Evolutionary conservation across 1,140 invertebrate genomes (phyloP), one percentile per base, ranked within the genome.

Genomic region (Aphelinus certus): DNA sequence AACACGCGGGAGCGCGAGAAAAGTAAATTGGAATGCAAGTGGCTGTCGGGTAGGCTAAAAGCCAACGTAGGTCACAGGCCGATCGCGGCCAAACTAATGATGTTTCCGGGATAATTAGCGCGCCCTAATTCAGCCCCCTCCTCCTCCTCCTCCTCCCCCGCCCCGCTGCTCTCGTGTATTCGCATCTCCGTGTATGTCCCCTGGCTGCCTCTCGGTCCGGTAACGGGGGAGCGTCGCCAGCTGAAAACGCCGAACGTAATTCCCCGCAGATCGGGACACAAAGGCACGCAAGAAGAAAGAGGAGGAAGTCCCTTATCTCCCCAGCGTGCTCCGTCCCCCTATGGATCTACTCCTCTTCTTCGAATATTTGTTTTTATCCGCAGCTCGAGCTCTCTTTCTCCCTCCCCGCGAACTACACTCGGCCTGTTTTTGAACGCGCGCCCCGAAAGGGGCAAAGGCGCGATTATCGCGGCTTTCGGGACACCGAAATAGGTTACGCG

Each of bases 81-180:
- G n/a, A 70, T 70, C 45, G 53, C 26, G 47, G 46, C 62, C 7
- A 65, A 72, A 72, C 71, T 72, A 72, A 72, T 65, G 71, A 72
- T 58, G 62, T 72, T 72, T 72, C 71, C 71, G 71, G 53, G 53
- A 65, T 72, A 72, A 72, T 72, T 72, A 72, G 62, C 46, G 71
- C 53, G 71, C 45, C 49, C 71, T 65, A 72, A 72, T 72, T 72
- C 49, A 47, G 26, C 26, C 26, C 26, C 61, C 53, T 7, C 43
- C 46, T 46, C 49, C 47, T 53, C 51, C 51, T 6, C 9, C 9
- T 53, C 51, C 9, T 53, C 9, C 51, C 26, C 26, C 26, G 26
- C 26, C 26, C 26, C 26, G 26, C 0, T 26, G 26, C 26, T 26
- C 26, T 26, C 26, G 26, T 26, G 26, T 26, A 26, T 26, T 26